A percentile compares a stretch with the other conserved stretches of the same genome.
phyloP scores from a whole-genome alignment of 2,797 vertebrate genomes.

The Thalassophryne amazonica region DNA sequence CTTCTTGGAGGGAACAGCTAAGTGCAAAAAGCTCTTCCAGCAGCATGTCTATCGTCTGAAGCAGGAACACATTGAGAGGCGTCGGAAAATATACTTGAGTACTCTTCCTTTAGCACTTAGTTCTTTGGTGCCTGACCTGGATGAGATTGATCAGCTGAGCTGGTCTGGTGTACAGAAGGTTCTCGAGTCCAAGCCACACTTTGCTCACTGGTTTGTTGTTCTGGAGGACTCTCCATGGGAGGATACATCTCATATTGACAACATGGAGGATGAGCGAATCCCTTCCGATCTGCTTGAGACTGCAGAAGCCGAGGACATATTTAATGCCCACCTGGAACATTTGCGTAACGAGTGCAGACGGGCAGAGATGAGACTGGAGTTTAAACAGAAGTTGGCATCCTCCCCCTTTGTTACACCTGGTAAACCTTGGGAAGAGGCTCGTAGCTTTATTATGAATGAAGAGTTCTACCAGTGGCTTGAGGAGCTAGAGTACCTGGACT shows the following conservation, averaged over 20 bases:
- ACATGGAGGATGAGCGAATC: constrained; percentile 88
- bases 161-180: constrained; percentile 89
- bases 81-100: constrained; percentile 85
- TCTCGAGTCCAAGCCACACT: constrained; percentile 90
- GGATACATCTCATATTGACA: constrained; percentile 87
- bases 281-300: constrained; percentile 94
- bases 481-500: constrained; percentile 89
- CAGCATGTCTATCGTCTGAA: constrained; percentile 93
- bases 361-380: constrained; percentile 87
- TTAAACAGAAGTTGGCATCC: constrained; percentile 86
- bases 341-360: constrained; percentile 87
- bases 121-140: constrained; percentile 86
- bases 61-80: constrained; percentile 91
- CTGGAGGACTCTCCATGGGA: constrained; percentile 97
- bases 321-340: constrained; percentile 86
- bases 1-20: constrained; percentile 93
- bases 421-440: constrained; percentile 96
- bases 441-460: constrained; percentile 98
- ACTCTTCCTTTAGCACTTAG: constrained; percentile 89
- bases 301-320: constrained; percentile 83
- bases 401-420: constrained; percentile 94
- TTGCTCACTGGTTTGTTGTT: constrained; percentile 91
- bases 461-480: constrained; percentile 97
- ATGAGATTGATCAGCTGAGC: constrained; percentile 92
- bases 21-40: constrained; percentile 94